A percentile compares a stretch with the other conserved stretches of the same genome.
phyloP scores from a whole-genome alignment of 2,888 invertebrate genomes.

The Eustalomyia histrio region DNA sequence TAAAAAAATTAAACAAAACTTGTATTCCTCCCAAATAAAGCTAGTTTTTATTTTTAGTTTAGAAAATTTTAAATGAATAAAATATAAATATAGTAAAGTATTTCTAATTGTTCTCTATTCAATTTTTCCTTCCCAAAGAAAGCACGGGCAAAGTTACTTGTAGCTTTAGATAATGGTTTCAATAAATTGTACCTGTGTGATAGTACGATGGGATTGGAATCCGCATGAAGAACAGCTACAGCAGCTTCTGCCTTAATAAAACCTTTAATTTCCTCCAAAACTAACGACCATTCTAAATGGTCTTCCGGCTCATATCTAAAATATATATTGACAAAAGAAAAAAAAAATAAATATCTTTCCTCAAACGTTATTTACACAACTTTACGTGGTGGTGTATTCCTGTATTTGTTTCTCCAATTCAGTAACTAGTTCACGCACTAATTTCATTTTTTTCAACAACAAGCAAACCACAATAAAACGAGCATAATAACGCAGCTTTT shows the following conservation, averaged over 20 bases:
- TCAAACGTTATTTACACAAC: slow-evolving; percentile 33
- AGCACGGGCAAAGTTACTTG: slow-evolving; percentile 78
- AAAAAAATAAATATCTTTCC: too few relatives aligned
- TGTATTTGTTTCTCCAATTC: slow-evolving; percentile 96
- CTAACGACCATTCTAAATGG: slow-evolving; percentile 96
- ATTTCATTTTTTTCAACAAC: slow-evolving; percentile 94
- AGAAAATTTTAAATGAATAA: slow-evolving; percentile 43
- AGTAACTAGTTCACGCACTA: slow-evolving; percentile 93
- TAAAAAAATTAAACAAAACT: slow-evolving; percentile 63
- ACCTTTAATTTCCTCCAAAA: slow-evolving; percentile 95
- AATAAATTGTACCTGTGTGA: slow-evolving; percentile 86
- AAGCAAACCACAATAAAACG: slow-evolving; percentile 97
- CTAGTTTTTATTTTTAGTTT: slow-evolving; percentile 33
- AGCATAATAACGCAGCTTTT: slow-evolving; percentile 96
- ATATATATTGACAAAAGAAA: too few relatives aligned
- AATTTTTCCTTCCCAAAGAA: slow-evolving; percentile 76
- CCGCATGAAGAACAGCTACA: slow-evolving; percentile 92
- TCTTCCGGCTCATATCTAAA: slow-evolving; percentile 94
- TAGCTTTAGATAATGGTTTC: slow-evolving; percentile 37
- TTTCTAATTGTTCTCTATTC: slow-evolving; percentile 47
- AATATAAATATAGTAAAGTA: slow-evolving; percentile 43
- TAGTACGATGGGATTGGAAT: slow-evolving; percentile 90
- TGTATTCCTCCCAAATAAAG: slow-evolving; percentile 68
- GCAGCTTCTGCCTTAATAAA: slow-evolving; percentile 96
- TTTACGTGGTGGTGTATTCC: slow-evolving; percentile 92